These are phyloP conservation scores for Pherbina coryleti DNA, from an alignment of 2,888 invertebrate genomes.

Conservation along the genomic window DNA sequence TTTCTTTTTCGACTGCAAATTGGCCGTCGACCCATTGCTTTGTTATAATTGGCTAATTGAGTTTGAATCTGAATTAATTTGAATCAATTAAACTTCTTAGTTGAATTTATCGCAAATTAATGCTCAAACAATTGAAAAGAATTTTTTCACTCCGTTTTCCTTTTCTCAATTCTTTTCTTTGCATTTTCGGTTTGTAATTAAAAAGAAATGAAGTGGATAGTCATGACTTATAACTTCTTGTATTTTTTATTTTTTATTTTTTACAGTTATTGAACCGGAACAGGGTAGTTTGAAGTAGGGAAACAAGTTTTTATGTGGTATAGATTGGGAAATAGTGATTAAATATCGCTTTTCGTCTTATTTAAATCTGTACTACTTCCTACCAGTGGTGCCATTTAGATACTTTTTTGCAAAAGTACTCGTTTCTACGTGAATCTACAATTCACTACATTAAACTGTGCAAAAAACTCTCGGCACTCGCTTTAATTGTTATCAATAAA, in stretches of 20 bases:
- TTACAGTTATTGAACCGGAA: conserved; percentile 1
- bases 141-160: background rate
- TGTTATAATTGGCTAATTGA: conserved; percentile 32
- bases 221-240: background rate
- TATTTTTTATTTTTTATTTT: background rate
- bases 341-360: too few species aligned
- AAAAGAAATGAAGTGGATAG: conserved; percentile 11
- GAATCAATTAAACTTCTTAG: background rate
- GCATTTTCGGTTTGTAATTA: background rate
- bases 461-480: too few species aligned
- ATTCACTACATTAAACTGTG: too few species aligned
- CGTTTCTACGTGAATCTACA: too few species aligned
- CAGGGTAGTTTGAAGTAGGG: conserved; percentile 53
- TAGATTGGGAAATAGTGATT: too few species aligned
- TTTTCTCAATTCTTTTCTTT: background rate
- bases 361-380: too few species aligned
- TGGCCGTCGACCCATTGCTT: background rate
- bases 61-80: conserved; percentile 17
- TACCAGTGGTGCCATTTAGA: too few species aligned
- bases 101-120: conserved; percentile 31
- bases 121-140: conserved; percentile 15
- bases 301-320: too few species aligned
- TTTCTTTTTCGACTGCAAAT: background rate
- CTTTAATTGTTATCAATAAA: too few species aligned
- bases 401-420: too few species aligned